phyloP scores from a whole-genome alignment of 2,113 vertebrate genomes.

The Fukomys damarensis region DNA sequence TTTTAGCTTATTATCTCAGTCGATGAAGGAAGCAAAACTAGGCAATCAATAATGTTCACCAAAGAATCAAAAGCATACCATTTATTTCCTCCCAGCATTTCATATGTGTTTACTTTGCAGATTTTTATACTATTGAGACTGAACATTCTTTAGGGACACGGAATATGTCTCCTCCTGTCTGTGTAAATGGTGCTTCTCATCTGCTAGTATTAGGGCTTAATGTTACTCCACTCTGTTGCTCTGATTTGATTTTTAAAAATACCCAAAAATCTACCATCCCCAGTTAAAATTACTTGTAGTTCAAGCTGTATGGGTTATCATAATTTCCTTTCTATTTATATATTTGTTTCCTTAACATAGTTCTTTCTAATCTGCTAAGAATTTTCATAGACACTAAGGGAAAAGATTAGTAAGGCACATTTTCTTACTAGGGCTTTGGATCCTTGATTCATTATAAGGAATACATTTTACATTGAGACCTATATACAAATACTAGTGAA shows the following conservation, averaged over 20 bases:
- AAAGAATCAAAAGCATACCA: background rate
- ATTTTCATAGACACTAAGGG: too few species aligned
- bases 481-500: background rate
- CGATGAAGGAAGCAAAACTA: background rate
- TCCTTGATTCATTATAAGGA: background rate
- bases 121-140: background rate
- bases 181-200: background rate
- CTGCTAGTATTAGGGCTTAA: background rate
- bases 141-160: background rate
- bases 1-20: background rate
- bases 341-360: background rate
- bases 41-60: background rate
- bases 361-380: background rate
- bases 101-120: background rate
- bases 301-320: background rate
- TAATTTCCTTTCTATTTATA: too few species aligned
- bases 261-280: background rate
- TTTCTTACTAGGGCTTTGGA: background rate
- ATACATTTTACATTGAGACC: background rate
- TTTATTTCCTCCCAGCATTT: background rate
- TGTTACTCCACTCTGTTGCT: background rate
- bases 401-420: background rate
- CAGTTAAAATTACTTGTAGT: background rate
- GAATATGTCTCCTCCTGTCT: background rate
- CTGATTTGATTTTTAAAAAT: conserved; percentile 30